These are phyloP conservation scores for Ceratothoa steindachneri DNA, from an alignment of 2,888 invertebrate genomes.

Conservation along the genomic window DNA sequence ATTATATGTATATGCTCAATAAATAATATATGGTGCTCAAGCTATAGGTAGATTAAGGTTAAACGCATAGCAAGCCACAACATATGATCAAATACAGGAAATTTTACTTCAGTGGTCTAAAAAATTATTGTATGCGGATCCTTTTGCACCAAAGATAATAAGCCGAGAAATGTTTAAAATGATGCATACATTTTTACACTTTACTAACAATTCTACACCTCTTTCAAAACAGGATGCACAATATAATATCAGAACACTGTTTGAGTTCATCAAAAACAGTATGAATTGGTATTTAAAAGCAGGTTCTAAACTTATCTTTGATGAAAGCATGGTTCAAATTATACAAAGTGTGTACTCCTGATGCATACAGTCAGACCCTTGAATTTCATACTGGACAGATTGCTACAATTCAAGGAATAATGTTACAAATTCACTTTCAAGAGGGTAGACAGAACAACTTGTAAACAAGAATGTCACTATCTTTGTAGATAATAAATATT, in stretches of 20 bases:
- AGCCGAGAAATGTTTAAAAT: conserved; percentile 19
- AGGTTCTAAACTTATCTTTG: conserved; percentile 17
- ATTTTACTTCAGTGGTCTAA: conserved; percentile 23
- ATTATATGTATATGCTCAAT: conserved; percentile 22
- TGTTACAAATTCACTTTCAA: conserved; percentile 1
- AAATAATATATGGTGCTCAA: conserved; percentile 4
- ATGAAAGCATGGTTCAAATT: conserved; percentile 25
- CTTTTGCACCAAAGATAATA: conserved; percentile 28
- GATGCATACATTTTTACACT: conserved; percentile 16
- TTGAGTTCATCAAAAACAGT: not conserved
- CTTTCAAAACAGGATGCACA: not conserved
- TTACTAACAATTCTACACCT: conserved; percentile 11
- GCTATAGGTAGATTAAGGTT: conserved; percentile 21
- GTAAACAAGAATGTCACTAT: conserved; percentile 12
- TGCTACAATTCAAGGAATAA: conserved; percentile 7
- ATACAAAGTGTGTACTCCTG: conserved; percentile 24
- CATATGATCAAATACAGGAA: conserved; percentile 17
- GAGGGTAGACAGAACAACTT: not conserved
- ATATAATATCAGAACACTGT: conserved; percentile 17
- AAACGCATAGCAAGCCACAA: conserved; percentile 12
- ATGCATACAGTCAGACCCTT: conserved; percentile 24
- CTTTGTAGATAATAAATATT: conserved; percentile 4
- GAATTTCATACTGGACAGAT: conserved; percentile 11
- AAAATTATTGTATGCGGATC: conserved; percentile 23
- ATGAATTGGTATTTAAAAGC: conserved; percentile 17